Percentiles rank a stretch among this genome's conserved stretches.
Conservation (phyloP, 2,113 vertebrate genomes). For the Catharus bicknelli region DNA sequence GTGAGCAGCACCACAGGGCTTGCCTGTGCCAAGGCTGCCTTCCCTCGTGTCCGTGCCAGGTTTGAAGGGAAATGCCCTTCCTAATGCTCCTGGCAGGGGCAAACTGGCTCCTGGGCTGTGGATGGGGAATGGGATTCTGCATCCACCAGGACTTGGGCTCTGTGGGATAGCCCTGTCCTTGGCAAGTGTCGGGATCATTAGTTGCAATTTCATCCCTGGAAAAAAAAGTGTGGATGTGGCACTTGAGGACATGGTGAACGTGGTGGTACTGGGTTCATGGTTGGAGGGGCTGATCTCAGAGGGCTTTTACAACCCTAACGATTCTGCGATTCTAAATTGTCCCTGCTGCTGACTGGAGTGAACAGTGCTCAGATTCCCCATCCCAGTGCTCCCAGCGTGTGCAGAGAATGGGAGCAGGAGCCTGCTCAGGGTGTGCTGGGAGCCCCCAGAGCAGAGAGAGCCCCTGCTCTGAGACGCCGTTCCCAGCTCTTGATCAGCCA, state of each 20-base stretch:
- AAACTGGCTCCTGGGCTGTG: rapidly evolving
- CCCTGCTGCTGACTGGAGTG: neutral
- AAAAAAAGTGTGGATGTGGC: neutral
- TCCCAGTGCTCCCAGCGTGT: neutral
- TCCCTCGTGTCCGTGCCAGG: too few relatives aligned
- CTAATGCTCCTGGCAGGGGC: too few relatives aligned
- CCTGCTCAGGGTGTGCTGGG: neutral
- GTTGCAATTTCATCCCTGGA: neutral
- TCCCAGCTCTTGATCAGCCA: neutral
- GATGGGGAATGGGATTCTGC: neutral
- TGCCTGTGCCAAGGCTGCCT: too few relatives aligned
- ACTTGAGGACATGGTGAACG: neutral
- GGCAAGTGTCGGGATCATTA: neutral
- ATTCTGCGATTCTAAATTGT: neutral
- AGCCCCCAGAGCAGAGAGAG: neutral
- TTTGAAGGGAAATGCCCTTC: too few relatives aligned
- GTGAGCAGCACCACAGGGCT: too few relatives aligned
- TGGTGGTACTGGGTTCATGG: neutral
- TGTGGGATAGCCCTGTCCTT: neutral
- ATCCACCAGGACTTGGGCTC: neutral
- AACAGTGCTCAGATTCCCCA: too few relatives aligned
- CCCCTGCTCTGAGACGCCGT: neutral
- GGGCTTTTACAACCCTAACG: neutral
- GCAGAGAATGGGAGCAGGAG: neutral
- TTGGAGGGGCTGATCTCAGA: neutral